Conservation (phyloP, 2,113 vertebrate species). For the Apteryx owenii region DNA sequence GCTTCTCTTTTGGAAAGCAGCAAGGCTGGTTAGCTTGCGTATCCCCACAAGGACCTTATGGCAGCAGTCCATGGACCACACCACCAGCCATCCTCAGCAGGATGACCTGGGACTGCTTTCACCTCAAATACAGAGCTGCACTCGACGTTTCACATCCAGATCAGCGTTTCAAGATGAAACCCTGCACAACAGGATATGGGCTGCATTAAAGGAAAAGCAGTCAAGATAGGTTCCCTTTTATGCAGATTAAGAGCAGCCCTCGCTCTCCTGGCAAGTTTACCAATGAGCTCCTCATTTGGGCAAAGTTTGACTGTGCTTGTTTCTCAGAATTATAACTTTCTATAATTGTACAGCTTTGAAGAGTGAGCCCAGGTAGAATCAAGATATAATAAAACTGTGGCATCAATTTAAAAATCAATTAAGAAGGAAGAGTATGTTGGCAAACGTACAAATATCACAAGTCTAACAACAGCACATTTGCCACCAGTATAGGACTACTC, state of each 20-base stretch:
- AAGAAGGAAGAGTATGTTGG: background rate
- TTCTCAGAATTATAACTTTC: slow-evolving; percentile 14
- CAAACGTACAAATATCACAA: background rate
- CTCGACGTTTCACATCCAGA: background rate
- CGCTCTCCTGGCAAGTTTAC: background rate
- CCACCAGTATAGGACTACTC: background rate
- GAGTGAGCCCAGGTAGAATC: slow-evolving; percentile 9
- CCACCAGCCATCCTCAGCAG: background rate
- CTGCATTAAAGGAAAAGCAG: background rate
- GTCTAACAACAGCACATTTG: background rate
- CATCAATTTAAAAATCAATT: slow-evolving; percentile 13
- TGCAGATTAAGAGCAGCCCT: background rate
- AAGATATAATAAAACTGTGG: slow-evolving; percentile 4
- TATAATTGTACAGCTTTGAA: slow-evolving; percentile 7
- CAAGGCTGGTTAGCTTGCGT: background rate
- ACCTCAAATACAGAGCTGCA: background rate
- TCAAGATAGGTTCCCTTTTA: background rate
- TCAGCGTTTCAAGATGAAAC: background rate
- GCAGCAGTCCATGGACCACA: background rate
- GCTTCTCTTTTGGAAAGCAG: background rate
- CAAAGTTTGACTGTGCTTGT: slow-evolving; percentile 26
- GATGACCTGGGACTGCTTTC: background rate
- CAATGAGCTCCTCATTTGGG: background rate
- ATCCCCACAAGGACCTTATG: background rate
- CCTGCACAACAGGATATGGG: background rate